Conservation (phyloP, 2,888 invertebrate genomes). For the Helleia helle region DNA sequence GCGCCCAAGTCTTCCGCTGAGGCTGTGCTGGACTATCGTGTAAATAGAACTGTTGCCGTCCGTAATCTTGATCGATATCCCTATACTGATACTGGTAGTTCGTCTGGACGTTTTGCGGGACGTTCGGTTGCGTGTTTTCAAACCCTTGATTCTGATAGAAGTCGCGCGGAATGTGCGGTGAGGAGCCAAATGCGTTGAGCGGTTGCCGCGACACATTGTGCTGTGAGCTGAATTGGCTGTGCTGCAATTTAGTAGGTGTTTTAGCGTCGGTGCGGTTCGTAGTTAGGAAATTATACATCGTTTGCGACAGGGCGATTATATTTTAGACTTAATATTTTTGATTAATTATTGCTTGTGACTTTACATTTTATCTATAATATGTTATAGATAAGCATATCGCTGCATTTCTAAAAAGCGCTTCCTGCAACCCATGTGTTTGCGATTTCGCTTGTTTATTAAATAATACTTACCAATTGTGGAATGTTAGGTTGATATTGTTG, state of each 20-base stretch:
- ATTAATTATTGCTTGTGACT: no score
- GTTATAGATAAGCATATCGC: slow-evolving; percentile 10
- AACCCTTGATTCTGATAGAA: slow-evolving; percentile 17
- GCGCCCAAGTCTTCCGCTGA: slow-evolving; percentile 80
- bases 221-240: slow-evolving; percentile 71
- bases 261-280: slow-evolving; percentile 15
- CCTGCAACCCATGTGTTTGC: slow-evolving; percentile 11
- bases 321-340: no score
- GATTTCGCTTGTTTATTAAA: slow-evolving; percentile 7
- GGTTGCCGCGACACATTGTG: slow-evolving; percentile 58
- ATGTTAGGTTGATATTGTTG: slow-evolving; percentile 62
- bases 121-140: slow-evolving; percentile 27
- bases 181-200: slow-evolving; percentile 55
- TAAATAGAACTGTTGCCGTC: slow-evolving; percentile 83
- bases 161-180: slow-evolving; percentile 58
- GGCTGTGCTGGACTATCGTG: slow-evolving; percentile 77
- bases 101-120: slow-evolving; percentile 11
- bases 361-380: background rate
- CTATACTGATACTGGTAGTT: slow-evolving; percentile 42
- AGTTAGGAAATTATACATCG: background rate
- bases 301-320: no score
- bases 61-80: slow-evolving; percentile 39
- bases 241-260: slow-evolving; percentile 39
- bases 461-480: slow-evolving; percentile 65
- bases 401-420: slow-evolving; percentile 6